phyloP scores from a whole-genome alignment of 2,888 invertebrate species.

The Hydrotaea diabolus region DNA sequence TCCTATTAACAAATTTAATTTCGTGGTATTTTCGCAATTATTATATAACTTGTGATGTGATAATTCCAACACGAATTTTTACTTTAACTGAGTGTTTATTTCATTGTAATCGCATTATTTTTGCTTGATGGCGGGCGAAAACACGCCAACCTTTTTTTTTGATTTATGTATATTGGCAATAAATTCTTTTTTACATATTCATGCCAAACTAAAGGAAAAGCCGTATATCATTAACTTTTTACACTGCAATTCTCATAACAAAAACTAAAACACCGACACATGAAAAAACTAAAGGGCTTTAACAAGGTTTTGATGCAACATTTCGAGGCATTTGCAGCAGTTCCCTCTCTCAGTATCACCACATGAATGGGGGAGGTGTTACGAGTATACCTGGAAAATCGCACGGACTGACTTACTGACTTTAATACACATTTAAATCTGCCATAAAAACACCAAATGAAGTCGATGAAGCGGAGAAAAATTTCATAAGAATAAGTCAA shows the following conservation, averaged over 20 bases:
- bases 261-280: not conserved
- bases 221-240: not conserved
- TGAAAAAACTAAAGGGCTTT: constrained; percentile 32
- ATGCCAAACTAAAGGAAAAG: not conserved
- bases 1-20: too few relatives aligned
- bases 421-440: constrained; percentile 27
- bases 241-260: constrained; percentile 14
- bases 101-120: not conserved
- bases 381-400: not conserved
- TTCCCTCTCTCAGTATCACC: not conserved
- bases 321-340: constrained; percentile 36
- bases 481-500: constrained; percentile 35
- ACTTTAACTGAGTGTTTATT: constrained; percentile 24
- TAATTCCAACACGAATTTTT: constrained; percentile 11
- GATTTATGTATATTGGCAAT: too few relatives aligned
- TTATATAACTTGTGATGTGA: not conserved
- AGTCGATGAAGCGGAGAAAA: not conserved
- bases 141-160: constrained; percentile 24
- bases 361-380: not conserved
- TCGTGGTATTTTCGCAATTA: not conserved
- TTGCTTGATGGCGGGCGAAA: not conserved
- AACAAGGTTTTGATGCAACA: constrained; percentile 32
- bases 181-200: constrained; percentile 3
- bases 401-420: constrained; percentile 39
- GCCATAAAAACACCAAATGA: not conserved